A percentile compares a stretch with the other conserved stretches of the same genome.
Conservation (phyloP, 1,140 invertebrate genomes). For the Myzus persicae region DNA sequence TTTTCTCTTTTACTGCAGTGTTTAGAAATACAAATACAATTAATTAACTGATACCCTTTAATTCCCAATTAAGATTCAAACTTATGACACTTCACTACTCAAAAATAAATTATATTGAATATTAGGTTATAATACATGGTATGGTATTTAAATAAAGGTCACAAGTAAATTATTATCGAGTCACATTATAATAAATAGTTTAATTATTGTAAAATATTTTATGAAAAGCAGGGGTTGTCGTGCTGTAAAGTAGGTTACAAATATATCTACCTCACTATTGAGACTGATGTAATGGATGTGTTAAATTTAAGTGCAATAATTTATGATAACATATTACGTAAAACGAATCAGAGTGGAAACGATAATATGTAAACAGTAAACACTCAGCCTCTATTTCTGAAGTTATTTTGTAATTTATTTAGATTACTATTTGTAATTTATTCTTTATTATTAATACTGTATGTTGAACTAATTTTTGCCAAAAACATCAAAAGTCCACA, state of each 20-base stretch:
- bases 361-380: no score
- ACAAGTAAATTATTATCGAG: neutral
- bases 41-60: neutral
- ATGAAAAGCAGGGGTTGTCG: neutral
- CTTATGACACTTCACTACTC: neutral
- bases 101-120: neutral
- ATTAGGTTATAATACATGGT: neutral
- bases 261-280: no score
- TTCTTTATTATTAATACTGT: neutral
- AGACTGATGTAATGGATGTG: no score
- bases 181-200: neutral
- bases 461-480: neutral
- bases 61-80: neutral
- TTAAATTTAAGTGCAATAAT: no score
- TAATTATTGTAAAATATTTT: neutral
- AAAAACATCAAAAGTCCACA: neutral
- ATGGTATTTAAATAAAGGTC: neutral
- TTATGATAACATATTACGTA: no score
- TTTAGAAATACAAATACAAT: neutral
- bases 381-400: no score
- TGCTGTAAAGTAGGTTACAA: neutral
- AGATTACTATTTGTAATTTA: no score
- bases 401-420: no score
- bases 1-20: neutral
- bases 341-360: no score